A percentile compares a stretch with the other conserved stretches of the same genome.
Evolutionary conservation across 2,113 vertebrate species (phyloP).

Genomic region (Panthera leo): DNA sequence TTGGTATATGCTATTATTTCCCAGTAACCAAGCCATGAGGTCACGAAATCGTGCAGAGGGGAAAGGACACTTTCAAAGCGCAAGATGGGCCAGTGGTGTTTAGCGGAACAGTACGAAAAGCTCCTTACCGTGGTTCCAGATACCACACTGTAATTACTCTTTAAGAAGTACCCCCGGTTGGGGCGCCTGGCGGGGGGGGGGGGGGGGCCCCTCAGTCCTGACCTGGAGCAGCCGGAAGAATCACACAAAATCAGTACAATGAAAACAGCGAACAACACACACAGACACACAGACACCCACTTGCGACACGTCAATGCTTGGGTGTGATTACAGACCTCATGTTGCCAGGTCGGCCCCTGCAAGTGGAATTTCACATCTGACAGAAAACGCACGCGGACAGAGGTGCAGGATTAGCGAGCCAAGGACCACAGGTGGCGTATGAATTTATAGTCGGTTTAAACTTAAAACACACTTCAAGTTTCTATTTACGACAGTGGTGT

Average conservation of each 20-base stretch:
- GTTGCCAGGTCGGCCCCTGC: background rate
- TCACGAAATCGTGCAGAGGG: background rate
- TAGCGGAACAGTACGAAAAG: background rate
- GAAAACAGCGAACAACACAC: background rate
- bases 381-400: background rate
- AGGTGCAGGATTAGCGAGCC: too few species aligned
- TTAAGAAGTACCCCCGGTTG: background rate
- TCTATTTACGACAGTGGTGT: background rate
- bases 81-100: background rate
- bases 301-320: fast-evolving
- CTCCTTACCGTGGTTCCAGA: background rate
- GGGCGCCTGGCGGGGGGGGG: too few species aligned
- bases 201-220: too few species aligned
- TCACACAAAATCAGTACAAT: background rate
- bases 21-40: background rate
- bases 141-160: background rate
- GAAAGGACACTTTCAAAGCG: background rate
- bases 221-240: background rate
- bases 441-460: background rate
- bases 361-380: background rate
- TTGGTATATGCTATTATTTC: background rate
- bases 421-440: too few species aligned
- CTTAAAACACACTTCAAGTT: background rate
- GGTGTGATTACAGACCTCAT: background rate
- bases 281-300: background rate